These are phyloP conservation scores for Tachycineta bicolor DNA, from an alignment of 2,113 vertebrate species.

Conservation along the genomic window DNA sequence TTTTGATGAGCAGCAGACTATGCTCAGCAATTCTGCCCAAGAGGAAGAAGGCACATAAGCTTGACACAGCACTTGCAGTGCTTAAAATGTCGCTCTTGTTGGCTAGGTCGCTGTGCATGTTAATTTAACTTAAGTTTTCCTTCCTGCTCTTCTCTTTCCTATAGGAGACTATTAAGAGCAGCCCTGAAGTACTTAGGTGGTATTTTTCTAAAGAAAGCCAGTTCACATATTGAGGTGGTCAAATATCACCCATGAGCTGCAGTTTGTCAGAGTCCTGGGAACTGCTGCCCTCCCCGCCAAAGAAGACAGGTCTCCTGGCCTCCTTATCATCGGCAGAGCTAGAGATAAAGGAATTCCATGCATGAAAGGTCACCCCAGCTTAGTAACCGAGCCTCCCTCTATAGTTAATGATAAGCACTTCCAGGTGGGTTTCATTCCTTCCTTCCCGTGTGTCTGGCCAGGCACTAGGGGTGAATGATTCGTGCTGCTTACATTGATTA, in stretches of 20 bases:
- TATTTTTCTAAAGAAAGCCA: slow-evolving; percentile 24
- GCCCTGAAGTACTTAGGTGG: slow-evolving; percentile 20
- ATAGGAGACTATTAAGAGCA: background rate
- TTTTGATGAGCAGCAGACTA: background rate
- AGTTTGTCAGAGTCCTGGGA: background rate
- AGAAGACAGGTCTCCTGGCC: background rate
- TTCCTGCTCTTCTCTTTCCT: background rate
- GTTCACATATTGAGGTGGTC: background rate
- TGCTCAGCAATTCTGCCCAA: background rate
- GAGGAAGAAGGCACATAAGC: background rate
- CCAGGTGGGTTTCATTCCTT: background rate
- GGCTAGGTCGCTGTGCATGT: background rate
- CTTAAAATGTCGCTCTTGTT: background rate
- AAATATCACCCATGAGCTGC: background rate
- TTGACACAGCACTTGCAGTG: background rate
- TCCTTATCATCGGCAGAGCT: background rate
- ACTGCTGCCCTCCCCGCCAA: accelerated
- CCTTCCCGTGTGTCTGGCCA: background rate
- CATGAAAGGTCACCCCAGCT: background rate
- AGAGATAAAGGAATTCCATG: background rate
- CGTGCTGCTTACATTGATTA: background rate
- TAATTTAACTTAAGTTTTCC: slow-evolving; percentile 47
- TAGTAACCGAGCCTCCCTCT: background rate
- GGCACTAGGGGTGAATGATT: background rate
- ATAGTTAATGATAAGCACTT: background rate